Conservation (phyloP, 2,888 invertebrate genomes). For the Endomychus coccineus region DNA sequence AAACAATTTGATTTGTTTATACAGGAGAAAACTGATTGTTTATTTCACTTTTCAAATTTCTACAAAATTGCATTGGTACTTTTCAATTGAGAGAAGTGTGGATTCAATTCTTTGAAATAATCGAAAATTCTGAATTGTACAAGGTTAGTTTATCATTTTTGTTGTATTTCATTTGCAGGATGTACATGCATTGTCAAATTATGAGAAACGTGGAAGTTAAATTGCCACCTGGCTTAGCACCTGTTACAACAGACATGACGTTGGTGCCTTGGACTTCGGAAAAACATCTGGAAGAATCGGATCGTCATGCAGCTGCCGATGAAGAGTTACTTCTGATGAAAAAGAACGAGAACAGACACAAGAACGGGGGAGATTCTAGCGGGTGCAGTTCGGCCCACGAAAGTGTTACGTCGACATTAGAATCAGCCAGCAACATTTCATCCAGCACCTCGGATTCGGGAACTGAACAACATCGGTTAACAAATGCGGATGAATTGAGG, state of each 20-base stretch:
- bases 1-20: too few species aligned
- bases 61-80: too few species aligned
- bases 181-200: conserved; percentile 52
- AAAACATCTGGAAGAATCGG: conserved; percentile 29
- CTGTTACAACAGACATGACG: conserved; percentile 25
- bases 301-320: conserved; percentile 30
- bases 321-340: conserved; percentile 36
- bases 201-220: conserved; percentile 63
- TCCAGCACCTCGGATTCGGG: conserved; percentile 44
- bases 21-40: too few species aligned
- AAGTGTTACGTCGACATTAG: conserved; percentile 50
- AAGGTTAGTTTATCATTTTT: neutral
- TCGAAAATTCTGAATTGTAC: too few species aligned
- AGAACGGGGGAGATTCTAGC: conserved; percentile 46
- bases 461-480: conserved; percentile 38
- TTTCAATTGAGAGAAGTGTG: conserved; percentile 2
- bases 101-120: conserved; percentile 3
- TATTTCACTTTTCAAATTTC: too few species aligned
- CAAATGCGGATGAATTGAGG: conserved; percentile 27
- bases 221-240: conserved; percentile 56
- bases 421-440: conserved; percentile 48
- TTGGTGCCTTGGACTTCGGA: conserved; percentile 28
- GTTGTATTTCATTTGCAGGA: conserved; percentile 39
- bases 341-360: conserved; percentile 22
- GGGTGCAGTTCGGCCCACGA: conserved; percentile 53